Evolutionary conservation across 2,888 invertebrate genomes (phyloP).

Genomic region (Deroplatys truncata): DNA sequence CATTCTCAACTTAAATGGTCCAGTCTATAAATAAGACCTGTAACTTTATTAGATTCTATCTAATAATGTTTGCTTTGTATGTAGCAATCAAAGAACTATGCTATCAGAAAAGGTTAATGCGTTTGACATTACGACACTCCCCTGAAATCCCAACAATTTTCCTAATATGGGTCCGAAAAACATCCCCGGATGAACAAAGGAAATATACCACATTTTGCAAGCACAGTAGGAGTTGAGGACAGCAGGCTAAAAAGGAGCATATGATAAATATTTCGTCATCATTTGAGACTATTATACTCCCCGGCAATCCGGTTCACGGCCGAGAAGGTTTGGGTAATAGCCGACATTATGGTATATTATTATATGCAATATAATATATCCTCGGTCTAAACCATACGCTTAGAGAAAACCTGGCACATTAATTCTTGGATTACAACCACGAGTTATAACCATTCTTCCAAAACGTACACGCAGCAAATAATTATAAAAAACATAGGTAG

Average conservation of each 20-base stretch:
- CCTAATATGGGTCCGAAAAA: too few species aligned
- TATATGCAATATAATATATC: conserved; percentile 19
- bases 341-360: conserved; percentile 14
- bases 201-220: too few species aligned
- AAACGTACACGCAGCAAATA: conserved; percentile 11
- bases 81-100: too few species aligned
- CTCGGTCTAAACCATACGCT: conserved; percentile 14
- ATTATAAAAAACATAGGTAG: conserved; percentile 4
- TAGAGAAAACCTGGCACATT: conserved; percentile 5
- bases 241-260: background rate
- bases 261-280: background rate
- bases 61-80: too few species aligned
- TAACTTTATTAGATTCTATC: too few species aligned
- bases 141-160: too few species aligned
- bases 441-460: background rate
- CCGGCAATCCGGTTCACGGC: conserved; percentile 26
- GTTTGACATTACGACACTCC: too few species aligned
- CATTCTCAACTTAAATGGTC: too few species aligned
- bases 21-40: too few species aligned
- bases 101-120: too few species aligned
- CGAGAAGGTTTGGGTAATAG: conserved; percentile 1
- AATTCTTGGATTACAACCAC: conserved; percentile 6
- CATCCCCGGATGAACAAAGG: too few species aligned
- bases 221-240: too few species aligned
- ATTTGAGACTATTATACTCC: background rate